These are phyloP conservation scores for Alca torda DNA, from an alignment of 2,797 vertebrate genomes.

Conservation along the genomic window DNA sequence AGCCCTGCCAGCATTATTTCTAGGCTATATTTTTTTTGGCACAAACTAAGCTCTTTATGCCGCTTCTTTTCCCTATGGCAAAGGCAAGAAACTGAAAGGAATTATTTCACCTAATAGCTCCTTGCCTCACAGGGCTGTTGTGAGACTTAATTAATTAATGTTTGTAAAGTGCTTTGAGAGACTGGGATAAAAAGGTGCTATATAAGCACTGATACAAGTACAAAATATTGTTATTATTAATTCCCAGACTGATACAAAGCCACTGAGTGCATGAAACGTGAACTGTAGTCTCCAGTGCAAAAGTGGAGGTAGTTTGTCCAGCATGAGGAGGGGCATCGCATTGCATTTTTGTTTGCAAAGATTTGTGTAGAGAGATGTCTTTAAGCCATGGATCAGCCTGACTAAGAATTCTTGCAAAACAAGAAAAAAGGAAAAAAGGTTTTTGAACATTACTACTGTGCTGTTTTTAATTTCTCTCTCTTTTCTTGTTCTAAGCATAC, in stretches of 20 bases:
- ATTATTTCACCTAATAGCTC: conserved; percentile 69
- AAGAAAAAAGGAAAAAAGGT: not conserved
- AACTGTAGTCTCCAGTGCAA: not conserved
- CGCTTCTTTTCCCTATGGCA: conserved; percentile 15
- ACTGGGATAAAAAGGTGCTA: conserved; percentile 49
- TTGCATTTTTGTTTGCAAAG: conserved; percentile 32
- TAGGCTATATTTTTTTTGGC: conserved; percentile 43
- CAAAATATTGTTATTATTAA: conserved; percentile 42
- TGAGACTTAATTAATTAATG: conserved; percentile 72
- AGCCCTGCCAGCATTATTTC: conserved; percentile 24
- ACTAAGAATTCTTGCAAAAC: conserved; percentile 25
- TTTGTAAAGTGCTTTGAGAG: conserved; percentile 61
- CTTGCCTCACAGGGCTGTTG: conserved; percentile 53
- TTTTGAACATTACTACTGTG: conserved; percentile 13
- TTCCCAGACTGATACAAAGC: not conserved
- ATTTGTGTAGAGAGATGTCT: not conserved
- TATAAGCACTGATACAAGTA: conserved; percentile 18
- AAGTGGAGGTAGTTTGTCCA: not conserved
- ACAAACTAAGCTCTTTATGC: conserved; percentile 34
- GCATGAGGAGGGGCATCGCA: not conserved
- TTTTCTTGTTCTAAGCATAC: conserved; percentile 69
- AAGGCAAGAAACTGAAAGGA: conserved; percentile 55
- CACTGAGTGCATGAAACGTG: not conserved
- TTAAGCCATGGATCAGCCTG: conserved; percentile 26
- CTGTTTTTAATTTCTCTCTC: conserved; percentile 75